A percentile compares a stretch with the other conserved stretches of the same genome.
Evolutionary conservation across 2,888 invertebrate species (phyloP).

Genomic region (Scaptomyza caliginosa): DNA sequence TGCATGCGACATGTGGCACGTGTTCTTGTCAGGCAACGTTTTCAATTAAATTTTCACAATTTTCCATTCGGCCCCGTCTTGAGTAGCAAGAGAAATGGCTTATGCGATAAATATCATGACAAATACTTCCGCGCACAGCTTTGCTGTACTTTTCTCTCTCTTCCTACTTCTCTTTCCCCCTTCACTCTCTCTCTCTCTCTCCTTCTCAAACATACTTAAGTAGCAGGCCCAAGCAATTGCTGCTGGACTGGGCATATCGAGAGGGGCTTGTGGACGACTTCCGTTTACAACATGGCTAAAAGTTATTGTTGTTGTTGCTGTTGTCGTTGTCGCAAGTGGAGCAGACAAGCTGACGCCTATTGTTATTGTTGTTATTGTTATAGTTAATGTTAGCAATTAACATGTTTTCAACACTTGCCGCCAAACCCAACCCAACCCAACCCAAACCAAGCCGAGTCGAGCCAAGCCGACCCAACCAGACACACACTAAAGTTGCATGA

Average conservation of each 20-base stretch:
- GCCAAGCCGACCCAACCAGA: background rate
- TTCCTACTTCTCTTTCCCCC: no score
- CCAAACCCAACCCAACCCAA: constrained; percentile 1
- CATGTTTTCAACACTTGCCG: constrained; percentile 77
- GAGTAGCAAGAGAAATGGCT: constrained; percentile 61
- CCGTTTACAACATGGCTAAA: constrained; percentile 63
- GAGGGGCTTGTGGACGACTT: constrained; percentile 39
- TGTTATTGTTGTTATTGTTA: constrained; percentile 38
- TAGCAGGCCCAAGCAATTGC: background rate
- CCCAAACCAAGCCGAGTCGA: no score
- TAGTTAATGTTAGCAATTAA: constrained; percentile 75
- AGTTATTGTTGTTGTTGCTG: constrained; percentile 18
- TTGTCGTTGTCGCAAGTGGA: constrained; percentile 30
- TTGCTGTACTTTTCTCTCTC: constrained; percentile 15
- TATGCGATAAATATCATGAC: constrained; percentile 73
- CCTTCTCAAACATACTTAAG: constrained; percentile 38
- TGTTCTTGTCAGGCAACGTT: constrained; percentile 45
- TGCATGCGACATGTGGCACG: constrained; percentile 44
- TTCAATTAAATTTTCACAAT: constrained; percentile 78
- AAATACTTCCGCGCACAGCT: constrained; percentile 69
- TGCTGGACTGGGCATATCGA: constrained; percentile 1
- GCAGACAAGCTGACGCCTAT: constrained; percentile 51
- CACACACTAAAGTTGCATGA: constrained; percentile 48
- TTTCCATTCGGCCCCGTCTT: constrained; percentile 49
- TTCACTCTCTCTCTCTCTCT: constrained; percentile 10